Base-by-base conservation (phyloP, 1,140 invertebrate species). In the Belonocnema kinseyi region DNA sequence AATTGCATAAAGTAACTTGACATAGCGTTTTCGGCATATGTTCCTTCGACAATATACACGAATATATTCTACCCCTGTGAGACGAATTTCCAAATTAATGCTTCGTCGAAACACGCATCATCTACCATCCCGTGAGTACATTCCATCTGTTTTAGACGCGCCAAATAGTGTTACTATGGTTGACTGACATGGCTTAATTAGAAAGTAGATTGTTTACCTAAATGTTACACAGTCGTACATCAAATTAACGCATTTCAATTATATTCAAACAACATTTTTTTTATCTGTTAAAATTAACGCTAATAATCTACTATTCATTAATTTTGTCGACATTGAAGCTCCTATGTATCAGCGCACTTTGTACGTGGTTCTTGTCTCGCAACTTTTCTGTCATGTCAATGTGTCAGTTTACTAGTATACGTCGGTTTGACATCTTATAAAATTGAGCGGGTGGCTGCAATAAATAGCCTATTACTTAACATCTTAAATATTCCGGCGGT, bases 21-120 rank as follows among this genome's bases (percentile, higher is more conserved):
- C 61, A 66, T 66, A 66, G 40, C 26, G 61, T 10, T 66, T 66
- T 40, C 33, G 61, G 46, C 61, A 66, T 66, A 46, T 66, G 61
- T 66, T 66, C 61, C 61, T 66, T 66, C 61, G 61, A 66, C n/a
- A 66, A 66, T 21, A 66, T 66, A 66, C 13, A 46, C 53, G n/a
- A 54, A 54, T 54, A 19, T 54, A 54, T 19, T 54, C 61, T 66
- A 66, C 61, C 61, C 61, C 61, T 66, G 33, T 16, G 61, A 66
- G 61, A 66, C 61, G 61, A 66, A 66, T 66, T 66, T 66, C 26
- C 61, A 66, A 66, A 66, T 66, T 66, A 66, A 66, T 66, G 61
- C 33, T 66, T 66, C 33, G 61, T 66, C 40, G 61, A 40, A 66
- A 66, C 61, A 66, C 33, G 61, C 61, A 66, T 66, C 61, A 66